These are phyloP conservation scores for Sepioteuthis lessoniana DNA, from an alignment of 2,888 invertebrate genomes.

Conservation along the genomic window DNA sequence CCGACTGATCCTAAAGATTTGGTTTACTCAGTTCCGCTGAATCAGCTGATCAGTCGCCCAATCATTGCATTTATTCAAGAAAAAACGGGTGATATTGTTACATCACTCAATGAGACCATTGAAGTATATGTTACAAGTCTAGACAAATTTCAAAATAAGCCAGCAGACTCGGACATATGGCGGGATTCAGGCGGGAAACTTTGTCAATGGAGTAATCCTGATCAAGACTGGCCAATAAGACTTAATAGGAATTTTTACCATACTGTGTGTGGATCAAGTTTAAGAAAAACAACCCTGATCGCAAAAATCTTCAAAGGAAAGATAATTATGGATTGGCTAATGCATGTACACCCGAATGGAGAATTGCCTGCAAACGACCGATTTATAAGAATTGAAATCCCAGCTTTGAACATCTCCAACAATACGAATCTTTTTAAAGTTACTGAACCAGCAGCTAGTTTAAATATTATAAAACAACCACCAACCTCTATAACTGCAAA, in stretches of 20 bases:
- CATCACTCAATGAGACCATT: neutral
- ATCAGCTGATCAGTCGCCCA: constrained; percentile 49
- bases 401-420: constrained; percentile 45
- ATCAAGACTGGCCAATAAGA: constrained; percentile 48
- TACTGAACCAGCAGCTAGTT: constrained; percentile 51
- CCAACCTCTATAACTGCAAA: constrained; percentile 46
- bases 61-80: constrained; percentile 38
- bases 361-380: constrained; percentile 51
- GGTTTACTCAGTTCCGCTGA: constrained; percentile 51
- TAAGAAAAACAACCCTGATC: neutral
- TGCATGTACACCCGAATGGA: constrained; percentile 48
- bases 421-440: constrained; percentile 54
- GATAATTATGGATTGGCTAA: constrained; percentile 49
- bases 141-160: neutral
- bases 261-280: constrained; percentile 47
- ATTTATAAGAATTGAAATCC: constrained; percentile 50
- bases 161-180: constrained; percentile 48
- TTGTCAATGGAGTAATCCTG: constrained; percentile 49
- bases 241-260: neutral
- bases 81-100: neutral
- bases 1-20: constrained; percentile 46
- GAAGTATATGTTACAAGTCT: neutral
- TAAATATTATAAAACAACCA: constrained; percentile 48
- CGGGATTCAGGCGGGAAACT: constrained; percentile 47
- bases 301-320: constrained; percentile 38